Base-by-base conservation (phyloP, 2,113 vertebrate genomes). In the Rhinopomastus cyanomelas region DNA sequence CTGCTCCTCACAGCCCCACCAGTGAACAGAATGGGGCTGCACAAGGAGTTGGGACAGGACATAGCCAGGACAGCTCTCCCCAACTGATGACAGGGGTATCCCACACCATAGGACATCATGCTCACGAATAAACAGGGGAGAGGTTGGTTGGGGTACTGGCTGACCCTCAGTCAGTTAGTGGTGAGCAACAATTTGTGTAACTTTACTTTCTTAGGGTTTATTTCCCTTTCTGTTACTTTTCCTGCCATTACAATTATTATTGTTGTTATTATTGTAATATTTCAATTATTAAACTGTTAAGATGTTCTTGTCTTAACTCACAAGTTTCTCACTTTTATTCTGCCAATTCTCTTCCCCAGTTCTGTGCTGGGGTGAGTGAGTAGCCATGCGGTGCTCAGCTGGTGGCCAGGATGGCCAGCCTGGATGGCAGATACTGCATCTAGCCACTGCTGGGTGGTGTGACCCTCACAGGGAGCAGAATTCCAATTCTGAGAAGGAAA, bases 381-480 rank as follows among this genome's bases (percentile, higher is more conserved):
- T 2, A 25, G 14, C 26, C 74, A 16, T 42, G 55, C 12, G 25
- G 13, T 39, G 36, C 22, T 79, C 19, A 3, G 30, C 6, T 30
- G 42, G 29, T 12, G 32, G 62, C 34, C 34, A 52, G 20, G 34
- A 39, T 60, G 60, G n/a, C n/a, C 32, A 65, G 44, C 16, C 30
- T 42, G 15, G 11, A 60, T 1, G 1, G 29, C 51, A 55, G 39
- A 23, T 19, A 96, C 96, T 93, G 85, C 82, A 87, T 95, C 95
- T 89, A 97, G 93, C 94, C 94, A 65, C 94, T 37, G 25, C 93
- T 95, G 85, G 95, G 96, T 96, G 57, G 34, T 92, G 95, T 93
- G 95, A 96, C 93, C 92, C 85, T 90, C 16, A 23, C 83, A 81
- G 72, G 72, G 85, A 89, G 85, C 25, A 51, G 90, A 95, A 97